Evolutionary conservation across 2,113 vertebrate genomes (phyloP).

Genomic region (Promerops cafer): DNA sequence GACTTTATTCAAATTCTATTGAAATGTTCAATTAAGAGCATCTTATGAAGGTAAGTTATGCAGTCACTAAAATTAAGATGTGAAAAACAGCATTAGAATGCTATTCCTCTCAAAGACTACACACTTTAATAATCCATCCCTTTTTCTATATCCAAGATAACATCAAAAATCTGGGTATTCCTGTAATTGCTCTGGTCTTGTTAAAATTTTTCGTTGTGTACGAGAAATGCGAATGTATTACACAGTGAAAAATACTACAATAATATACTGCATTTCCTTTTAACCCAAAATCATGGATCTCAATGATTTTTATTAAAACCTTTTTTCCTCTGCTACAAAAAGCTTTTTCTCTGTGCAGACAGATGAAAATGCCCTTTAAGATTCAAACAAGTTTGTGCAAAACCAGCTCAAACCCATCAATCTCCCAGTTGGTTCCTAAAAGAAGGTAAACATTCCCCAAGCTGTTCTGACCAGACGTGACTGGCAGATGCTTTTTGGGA

Average conservation of each 20-base stretch:
- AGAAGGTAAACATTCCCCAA: slow-evolving; percentile 26
- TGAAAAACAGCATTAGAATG: not conserved
- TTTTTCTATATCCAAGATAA: not conserved
- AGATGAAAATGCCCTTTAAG: slow-evolving; percentile 28
- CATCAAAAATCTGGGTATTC: not conserved
- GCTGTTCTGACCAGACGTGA: not conserved
- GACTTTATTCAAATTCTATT: slow-evolving; percentile 25
- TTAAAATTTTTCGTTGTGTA: not conserved
- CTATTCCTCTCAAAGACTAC: not conserved
- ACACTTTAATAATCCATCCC: not conserved
- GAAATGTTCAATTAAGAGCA: slow-evolving; percentile 39
- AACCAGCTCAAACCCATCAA: not conserved
- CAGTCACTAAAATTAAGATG: slow-evolving; percentile 28
- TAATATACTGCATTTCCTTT: not conserved
- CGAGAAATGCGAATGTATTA: not conserved
- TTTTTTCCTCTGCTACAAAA: not conserved
- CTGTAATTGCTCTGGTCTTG: not conserved
- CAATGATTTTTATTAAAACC: not conserved
- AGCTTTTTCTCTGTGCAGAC: not conserved
- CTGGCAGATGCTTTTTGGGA: slow-evolving; percentile 8
- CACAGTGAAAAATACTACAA: not conserved
- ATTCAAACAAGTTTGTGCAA: slow-evolving; percentile 9
- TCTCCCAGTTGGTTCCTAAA: slow-evolving; percentile 14
- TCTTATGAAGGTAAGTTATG: slow-evolving; percentile 11
- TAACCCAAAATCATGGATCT: not conserved